Percentiles rank a stretch among this genome's conserved stretches.
These are phyloP conservation scores for Oostethus manadensis DNA, from an alignment of 2,113 vertebrate species.

Conservation along the genomic window DNA sequence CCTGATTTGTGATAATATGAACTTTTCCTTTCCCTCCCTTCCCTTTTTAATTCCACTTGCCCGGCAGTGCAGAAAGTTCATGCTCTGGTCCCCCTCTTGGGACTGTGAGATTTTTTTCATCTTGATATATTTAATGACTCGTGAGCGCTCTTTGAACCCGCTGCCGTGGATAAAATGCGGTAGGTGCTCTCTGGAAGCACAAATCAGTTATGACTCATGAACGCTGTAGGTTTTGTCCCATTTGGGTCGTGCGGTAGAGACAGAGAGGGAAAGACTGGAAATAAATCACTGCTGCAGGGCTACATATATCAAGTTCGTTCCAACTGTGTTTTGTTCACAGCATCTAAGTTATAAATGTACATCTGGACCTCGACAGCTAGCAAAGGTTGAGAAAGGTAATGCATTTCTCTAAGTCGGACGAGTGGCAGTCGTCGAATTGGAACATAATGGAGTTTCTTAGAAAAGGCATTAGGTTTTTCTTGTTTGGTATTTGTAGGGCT, in stretches of 20 bases:
- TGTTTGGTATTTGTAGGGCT: constrained; percentile 23
- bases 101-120: constrained; percentile 35
- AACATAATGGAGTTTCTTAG: constrained; percentile 49
- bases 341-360: constrained; percentile 52
- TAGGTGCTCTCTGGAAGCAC: constrained; percentile 44
- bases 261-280: constrained; percentile 42
- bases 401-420: constrained; percentile 50
- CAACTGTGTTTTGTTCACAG: constrained; percentile 53
- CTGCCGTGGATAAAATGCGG: constrained; percentile 36
- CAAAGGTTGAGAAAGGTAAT: constrained; percentile 52
- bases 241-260: constrained; percentile 31
- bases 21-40: constrained; percentile 18
- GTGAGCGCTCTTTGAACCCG: constrained; percentile 38
- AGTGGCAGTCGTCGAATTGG: constrained; percentile 45
- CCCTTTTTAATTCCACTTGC: constrained; percentile 26
- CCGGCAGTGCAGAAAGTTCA: constrained; percentile 14
- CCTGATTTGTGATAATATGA: constrained; percentile 25
- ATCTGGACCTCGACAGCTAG: constrained; percentile 51
- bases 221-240: constrained; percentile 43
- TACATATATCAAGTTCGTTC: constrained; percentile 61
- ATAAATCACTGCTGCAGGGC: constrained; percentile 56
- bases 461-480: constrained; percentile 17
- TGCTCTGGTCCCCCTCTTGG: neutral
- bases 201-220: constrained; percentile 60
- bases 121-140: constrained; percentile 41